Percentiles rank a stretch among this genome's conserved stretches.
phyloP scores from a whole-genome alignment of 2,113 vertebrate genomes.

The Boulengeromyrus knoepffleri region DNA sequence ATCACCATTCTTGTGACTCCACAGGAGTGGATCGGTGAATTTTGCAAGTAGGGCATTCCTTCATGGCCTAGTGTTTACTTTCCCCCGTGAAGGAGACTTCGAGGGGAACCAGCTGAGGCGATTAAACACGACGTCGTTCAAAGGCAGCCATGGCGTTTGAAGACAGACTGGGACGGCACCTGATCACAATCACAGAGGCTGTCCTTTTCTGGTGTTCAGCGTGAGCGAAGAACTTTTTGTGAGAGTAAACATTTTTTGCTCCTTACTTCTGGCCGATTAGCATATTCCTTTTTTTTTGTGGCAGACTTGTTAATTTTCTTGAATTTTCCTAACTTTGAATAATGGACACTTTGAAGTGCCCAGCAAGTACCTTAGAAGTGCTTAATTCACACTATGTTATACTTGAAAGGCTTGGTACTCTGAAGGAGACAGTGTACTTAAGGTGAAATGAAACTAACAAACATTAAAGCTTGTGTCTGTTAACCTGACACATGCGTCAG shows the following conservation, averaged over 20 bases:
- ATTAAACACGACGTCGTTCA: background rate
- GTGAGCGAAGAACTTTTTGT: background rate
- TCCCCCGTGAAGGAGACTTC: background rate
- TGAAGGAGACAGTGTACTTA: background rate
- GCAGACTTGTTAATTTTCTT: background rate
- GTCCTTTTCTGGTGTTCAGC: background rate
- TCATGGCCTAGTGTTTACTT: background rate
- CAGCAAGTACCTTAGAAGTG: background rate
- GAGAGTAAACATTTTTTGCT: conserved; percentile 1
- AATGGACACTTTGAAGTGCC: background rate
- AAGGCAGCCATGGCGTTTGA: background rate
- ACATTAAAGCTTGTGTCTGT: background rate
- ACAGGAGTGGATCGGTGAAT: background rate
- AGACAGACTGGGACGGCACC: background rate
- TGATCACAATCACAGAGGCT: background rate
- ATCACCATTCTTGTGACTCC: background rate
- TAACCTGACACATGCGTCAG: background rate
- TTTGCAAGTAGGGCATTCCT: background rate
- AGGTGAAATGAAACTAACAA: background rate
- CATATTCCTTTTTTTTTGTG: background rate
- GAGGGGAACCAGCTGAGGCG: background rate
- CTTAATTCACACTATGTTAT: background rate
- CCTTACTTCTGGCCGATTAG: background rate
- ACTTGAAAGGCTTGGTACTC: background rate
- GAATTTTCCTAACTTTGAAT: background rate